These are phyloP conservation scores for Spatulosminthurus flaviceps DNA, from an alignment of 2,888 invertebrate genomes.

Conservation along the genomic window DNA sequence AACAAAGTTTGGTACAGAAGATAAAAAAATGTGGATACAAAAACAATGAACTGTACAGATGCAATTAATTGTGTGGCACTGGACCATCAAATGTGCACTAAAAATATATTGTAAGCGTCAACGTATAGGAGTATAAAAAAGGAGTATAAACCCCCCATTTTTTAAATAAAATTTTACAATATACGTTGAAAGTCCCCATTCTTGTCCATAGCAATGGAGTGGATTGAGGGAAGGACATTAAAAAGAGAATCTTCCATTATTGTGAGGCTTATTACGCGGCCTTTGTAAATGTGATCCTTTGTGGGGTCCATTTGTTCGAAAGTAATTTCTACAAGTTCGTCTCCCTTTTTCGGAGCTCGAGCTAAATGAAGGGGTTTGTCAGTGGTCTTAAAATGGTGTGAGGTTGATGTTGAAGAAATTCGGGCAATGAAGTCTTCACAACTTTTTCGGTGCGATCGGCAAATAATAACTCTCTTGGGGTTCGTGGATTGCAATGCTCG, in stretches of 20 bases:
- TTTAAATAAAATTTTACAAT: too few relatives aligned
- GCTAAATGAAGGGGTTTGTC: not conserved
- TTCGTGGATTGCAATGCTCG: too few relatives aligned
- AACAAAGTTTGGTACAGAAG: too few relatives aligned
- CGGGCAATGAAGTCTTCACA: too few relatives aligned
- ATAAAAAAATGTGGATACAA: too few relatives aligned
- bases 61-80: too few relatives aligned
- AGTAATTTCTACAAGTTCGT: not conserved
- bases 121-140: too few relatives aligned
- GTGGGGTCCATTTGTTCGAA: not conserved
- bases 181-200: not conserved
- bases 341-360: not conserved
- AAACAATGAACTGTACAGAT: too few relatives aligned
- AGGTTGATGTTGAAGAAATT: not conserved
- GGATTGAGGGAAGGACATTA: not conserved
- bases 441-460: not conserved
- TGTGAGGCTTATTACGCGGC: not conserved
- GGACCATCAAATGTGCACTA: too few relatives aligned
- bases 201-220: not conserved
- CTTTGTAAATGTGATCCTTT: slow-evolving; percentile 1
- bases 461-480: not conserved
- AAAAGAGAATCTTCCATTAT: not conserved
- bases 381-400: not conserved
- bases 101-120: too few relatives aligned
- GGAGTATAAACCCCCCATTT: too few relatives aligned